Evolutionary conservation across 2,113 vertebrate genomes (phyloP).

Genomic region (Mormyrus iriodes): DNA sequence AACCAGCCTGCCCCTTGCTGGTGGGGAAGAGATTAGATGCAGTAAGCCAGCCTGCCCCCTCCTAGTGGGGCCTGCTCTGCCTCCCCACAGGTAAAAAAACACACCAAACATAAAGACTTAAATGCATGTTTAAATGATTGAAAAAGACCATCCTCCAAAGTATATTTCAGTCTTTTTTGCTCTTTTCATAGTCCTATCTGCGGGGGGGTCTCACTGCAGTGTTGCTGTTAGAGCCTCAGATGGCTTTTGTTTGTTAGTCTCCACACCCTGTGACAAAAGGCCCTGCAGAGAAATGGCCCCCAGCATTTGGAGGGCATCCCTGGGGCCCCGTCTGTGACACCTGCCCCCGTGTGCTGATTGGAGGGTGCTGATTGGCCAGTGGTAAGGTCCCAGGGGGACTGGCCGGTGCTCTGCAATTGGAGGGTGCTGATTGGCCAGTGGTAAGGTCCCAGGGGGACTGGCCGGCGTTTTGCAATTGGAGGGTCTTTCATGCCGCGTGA

Average conservation of each 20-base stretch:
- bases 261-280: slow-evolving; percentile 46
- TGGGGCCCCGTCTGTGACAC: slow-evolving; percentile 34
- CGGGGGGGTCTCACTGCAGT: background rate
- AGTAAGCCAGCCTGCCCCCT: background rate
- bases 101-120: too few species aligned
- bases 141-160: background rate
- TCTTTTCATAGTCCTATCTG: background rate
- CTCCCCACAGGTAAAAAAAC: background rate
- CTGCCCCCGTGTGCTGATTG: slow-evolving; percentile 52
- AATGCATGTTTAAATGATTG: too few species aligned
- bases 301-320: slow-evolving; percentile 20
- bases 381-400: background rate
- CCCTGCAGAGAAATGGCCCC: slow-evolving; percentile 38
- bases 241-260: slow-evolving; percentile 45
- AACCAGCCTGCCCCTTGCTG: slow-evolving; percentile 77
- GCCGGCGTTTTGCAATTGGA: background rate
- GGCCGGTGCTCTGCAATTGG: background rate
- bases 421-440: background rate
- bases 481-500: background rate
- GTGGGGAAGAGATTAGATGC: slow-evolving; percentile 26
- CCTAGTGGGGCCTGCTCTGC: slow-evolving; percentile 34
- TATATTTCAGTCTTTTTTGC: background rate
- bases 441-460: background rate
- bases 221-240: background rate
- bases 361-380: slow-evolving; percentile 27